Evolutionary conservation across 2,113 vertebrate genomes (phyloP), one percentile per base, ranked within the genome.

Genomic region (Boulengeromyrus knoepffleri): DNA sequence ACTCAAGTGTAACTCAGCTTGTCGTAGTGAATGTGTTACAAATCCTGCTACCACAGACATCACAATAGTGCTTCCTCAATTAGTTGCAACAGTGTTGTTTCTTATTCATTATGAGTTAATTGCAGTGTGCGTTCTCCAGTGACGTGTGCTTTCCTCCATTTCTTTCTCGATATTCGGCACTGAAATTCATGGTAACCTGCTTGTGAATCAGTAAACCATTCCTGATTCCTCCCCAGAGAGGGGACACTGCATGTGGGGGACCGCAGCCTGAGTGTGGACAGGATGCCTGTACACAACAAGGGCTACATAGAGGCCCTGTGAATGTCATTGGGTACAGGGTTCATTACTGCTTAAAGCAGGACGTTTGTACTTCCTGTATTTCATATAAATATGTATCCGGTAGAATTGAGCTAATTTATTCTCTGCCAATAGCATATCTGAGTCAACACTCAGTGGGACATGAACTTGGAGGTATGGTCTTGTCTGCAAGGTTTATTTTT

Each of bases 161-260:
- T 13, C 21, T 24, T n/a, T 24, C 24, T 47, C 21, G 8, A n/a
- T 46, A 46, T 85, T 83, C 1, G 0, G 39, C 17, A 47, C 31
- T 24, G 83, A 3, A 5, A 46, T 85, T 45, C 52, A 53, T 53
- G 52, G 15, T 53, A 5, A 53, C 17, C 52, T 53, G 19, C 52
- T n/a, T 12, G 39, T 31, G 7, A 27, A 31, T 50, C 15, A 36
- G 47, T 52, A 31, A 19, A 53, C 17, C 17, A 24, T 0, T 24
- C 46, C 39, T 83, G 56, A 21, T 13, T 87, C 39, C 88, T 77
- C 88, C 53, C 53, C 92, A 99, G 99, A 94, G 98, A 99, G 93
- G 98, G 98, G 2, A 98, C 97, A 24, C 91, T 99, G 93, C 98
- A 97, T 93, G 96, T 94, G 1, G 97, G 98, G 0, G 98, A 99